Evolutionary conservation across 1,140 invertebrate genomes (phyloP).

Genomic region (Cydia fagiglandana): DNA sequence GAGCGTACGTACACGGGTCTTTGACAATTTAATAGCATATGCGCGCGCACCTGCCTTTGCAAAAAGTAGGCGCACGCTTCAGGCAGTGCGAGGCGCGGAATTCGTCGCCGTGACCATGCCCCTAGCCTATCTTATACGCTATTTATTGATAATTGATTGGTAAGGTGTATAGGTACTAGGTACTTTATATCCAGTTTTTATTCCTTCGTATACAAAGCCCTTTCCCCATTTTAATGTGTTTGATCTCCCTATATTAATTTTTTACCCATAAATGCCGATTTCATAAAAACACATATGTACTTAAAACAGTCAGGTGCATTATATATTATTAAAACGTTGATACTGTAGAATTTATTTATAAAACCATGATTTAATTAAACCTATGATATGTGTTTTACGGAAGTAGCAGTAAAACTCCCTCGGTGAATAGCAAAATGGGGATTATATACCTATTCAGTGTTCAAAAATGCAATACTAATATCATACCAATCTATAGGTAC

Average conservation of each 20-base stretch:
- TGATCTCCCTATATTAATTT: not conserved
- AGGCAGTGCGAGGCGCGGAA: constrained; percentile 67
- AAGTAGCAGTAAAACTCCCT: not conserved
- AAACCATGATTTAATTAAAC: not conserved
- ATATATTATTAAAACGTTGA: not conserved
- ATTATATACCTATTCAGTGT: not conserved
- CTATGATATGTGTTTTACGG: not conserved
- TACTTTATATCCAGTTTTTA: constrained; percentile 34
- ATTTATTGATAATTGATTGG: constrained; percentile 76
- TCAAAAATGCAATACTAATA: no score
- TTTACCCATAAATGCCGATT: not conserved
- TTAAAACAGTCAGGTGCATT: not conserved
- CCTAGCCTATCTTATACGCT: constrained; percentile 72
- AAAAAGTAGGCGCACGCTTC: constrained; percentile 76
- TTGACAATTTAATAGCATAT: constrained; percentile 79
- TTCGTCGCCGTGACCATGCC: constrained; percentile 68
- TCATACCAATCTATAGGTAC: no score
- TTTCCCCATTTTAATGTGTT: constrained; percentile 14
- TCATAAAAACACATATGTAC: not conserved
- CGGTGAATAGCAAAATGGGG: not conserved
- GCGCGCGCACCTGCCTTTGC: constrained; percentile 71
- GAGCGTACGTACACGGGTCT: constrained; percentile 55
- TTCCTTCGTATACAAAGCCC: not conserved
- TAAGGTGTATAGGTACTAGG: constrained; percentile 70
- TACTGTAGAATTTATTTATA: not conserved